Evolutionary conservation across 2,888 invertebrate species (phyloP).

Genomic region (Tyria jacobaeae): DNA sequence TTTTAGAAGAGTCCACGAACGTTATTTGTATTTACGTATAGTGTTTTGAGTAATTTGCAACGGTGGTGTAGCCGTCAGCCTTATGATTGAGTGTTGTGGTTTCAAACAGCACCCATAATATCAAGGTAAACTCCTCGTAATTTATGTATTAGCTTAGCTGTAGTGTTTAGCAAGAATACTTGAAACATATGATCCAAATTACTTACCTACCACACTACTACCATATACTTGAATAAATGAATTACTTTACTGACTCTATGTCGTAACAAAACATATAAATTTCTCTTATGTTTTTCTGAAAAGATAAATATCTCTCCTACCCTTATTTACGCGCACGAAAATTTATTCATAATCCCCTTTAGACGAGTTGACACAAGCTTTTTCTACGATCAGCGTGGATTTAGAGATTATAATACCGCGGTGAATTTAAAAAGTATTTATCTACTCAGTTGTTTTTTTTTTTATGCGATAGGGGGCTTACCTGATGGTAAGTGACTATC

Average conservation of each 20-base stretch:
- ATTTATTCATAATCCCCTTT: conserved; percentile 1
- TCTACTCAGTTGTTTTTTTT: too few relatives aligned
- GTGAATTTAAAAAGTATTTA: too few relatives aligned
- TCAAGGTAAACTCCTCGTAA: background rate
- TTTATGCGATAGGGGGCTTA: too few relatives aligned
- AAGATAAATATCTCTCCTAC: background rate
- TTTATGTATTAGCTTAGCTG: background rate
- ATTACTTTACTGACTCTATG: too few relatives aligned
- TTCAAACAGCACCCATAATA: background rate
- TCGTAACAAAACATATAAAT: too few relatives aligned
- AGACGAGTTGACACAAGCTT: conserved; percentile 1
- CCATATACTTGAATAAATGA: too few relatives aligned
- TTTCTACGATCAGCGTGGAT: background rate
- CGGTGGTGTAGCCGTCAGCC: background rate
- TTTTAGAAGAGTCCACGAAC: background rate
- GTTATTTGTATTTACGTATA: too few relatives aligned
- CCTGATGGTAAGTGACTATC: too few relatives aligned
- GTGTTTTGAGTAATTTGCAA: background rate
- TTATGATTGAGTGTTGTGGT: background rate
- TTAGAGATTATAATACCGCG: background rate
- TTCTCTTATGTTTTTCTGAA: background rate
- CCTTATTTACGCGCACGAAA: background rate
- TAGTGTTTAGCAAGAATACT: background rate
- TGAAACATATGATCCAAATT: background rate
- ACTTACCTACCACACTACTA: too few relatives aligned